Conservation (phyloP, 2,797 vertebrate species). For the Etheostoma nigrum region DNA sequence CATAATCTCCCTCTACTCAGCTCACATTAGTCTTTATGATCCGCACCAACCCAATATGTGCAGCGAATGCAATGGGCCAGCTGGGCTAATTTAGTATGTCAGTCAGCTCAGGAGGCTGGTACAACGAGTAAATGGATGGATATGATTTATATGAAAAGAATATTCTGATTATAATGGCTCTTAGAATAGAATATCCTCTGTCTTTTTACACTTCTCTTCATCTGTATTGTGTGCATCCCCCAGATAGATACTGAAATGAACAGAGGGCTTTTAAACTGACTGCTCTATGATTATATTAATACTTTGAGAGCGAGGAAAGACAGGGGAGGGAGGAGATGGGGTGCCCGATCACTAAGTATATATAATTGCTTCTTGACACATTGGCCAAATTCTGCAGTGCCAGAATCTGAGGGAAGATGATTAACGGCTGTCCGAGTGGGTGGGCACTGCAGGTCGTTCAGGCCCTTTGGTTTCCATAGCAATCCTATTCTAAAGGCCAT, state of each 20-base stretch:
- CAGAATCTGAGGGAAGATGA: slow-evolving; percentile 89
- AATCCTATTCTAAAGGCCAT: slow-evolving; percentile 85
- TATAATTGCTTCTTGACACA: slow-evolving; percentile 91
- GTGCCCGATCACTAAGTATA: slow-evolving; percentile 85
- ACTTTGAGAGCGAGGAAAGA: slow-evolving; percentile 72
- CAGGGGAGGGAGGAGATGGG: slow-evolving; percentile 75
- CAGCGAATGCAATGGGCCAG: slow-evolving; percentile 80
- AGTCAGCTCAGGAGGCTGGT: slow-evolving; percentile 81
- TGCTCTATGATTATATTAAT: slow-evolving; percentile 88
- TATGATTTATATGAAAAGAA: slow-evolving; percentile 85
- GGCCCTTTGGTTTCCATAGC: slow-evolving; percentile 85
- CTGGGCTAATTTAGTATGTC: slow-evolving; percentile 84
- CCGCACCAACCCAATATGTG: slow-evolving; percentile 82
- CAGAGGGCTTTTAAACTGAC: slow-evolving; percentile 84
- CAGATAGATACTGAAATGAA: slow-evolving; percentile 83
- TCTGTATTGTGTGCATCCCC: slow-evolving; percentile 82
- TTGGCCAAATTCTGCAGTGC: slow-evolving; percentile 90
- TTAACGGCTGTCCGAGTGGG: slow-evolving; percentile 89
- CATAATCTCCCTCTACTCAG: slow-evolving; percentile 85
- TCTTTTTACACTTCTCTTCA: slow-evolving; percentile 75
- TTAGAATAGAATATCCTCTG: slow-evolving; percentile 77
- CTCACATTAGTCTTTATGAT: slow-evolving; percentile 85
- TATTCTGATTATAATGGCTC: slow-evolving; percentile 79
- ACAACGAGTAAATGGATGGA: slow-evolving; percentile 82
- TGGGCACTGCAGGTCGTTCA: slow-evolving; percentile 81